phyloP scores from a whole-genome alignment of 2,888 invertebrate species.

The Drosophila prolongata region DNA sequence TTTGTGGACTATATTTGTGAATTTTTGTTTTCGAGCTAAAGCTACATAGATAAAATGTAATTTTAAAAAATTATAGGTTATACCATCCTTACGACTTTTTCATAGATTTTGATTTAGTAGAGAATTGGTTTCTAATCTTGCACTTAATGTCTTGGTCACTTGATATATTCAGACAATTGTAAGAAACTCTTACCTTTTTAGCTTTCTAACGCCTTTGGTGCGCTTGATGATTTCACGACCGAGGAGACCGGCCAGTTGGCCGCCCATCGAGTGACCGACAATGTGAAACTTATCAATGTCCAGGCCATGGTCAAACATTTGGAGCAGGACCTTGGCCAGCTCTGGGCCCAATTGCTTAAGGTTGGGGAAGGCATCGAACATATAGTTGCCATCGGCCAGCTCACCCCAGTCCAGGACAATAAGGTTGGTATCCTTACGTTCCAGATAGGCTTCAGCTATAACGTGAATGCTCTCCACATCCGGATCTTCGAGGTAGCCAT shows the following conservation, averaged over 20 bases:
- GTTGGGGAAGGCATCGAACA: slow-evolving; percentile 83
- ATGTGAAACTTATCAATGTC: slow-evolving; percentile 80
- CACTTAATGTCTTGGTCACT: too few relatives aligned
- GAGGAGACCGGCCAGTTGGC: slow-evolving; percentile 82
- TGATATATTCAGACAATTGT: too few relatives aligned
- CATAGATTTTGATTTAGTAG: too few relatives aligned
- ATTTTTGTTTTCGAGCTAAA: too few relatives aligned
- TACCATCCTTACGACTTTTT: too few relatives aligned
- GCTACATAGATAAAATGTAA: too few relatives aligned
- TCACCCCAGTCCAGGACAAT: slow-evolving; percentile 83
- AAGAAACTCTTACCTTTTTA: slow-evolving; percentile 51
- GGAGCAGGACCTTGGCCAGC: slow-evolving; percentile 76
- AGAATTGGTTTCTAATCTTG: too few relatives aligned
- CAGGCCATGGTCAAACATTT: slow-evolving; percentile 81
- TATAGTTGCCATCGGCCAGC: slow-evolving; percentile 83
- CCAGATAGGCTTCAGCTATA: slow-evolving; percentile 82
- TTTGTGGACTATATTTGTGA: neutral
- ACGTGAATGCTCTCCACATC: slow-evolving; percentile 86
- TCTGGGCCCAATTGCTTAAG: slow-evolving; percentile 80
- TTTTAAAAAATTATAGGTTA: too few relatives aligned
- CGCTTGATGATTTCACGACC: slow-evolving; percentile 76
- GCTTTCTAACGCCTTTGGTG: slow-evolving; percentile 57
- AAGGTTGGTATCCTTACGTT: slow-evolving; percentile 81
- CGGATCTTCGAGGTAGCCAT: slow-evolving; percentile 87
- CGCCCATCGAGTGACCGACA: slow-evolving; percentile 84